Base-by-base conservation (phyloP, 2,888 invertebrate genomes). In the Diarsia mendica region DNA sequence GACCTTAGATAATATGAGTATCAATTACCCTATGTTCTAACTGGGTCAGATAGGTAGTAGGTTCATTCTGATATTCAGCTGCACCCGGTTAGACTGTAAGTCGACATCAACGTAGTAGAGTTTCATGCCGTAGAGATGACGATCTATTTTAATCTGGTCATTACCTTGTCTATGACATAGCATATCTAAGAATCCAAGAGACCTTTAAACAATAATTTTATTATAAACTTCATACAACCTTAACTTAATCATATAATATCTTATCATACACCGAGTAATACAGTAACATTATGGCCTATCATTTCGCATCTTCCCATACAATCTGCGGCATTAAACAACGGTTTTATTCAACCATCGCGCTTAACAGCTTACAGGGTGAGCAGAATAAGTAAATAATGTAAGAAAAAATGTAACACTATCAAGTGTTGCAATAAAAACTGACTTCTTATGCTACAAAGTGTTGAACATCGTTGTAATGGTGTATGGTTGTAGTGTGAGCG, bases 401-500 rank as follows among this genome's bases (percentile, higher is more conserved):
- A 69, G 85, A 89, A 90, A 89, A 87, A 89, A 89, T 83, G 77
- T 87, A 86, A 83, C 88, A 85, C 86, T 85, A 88, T 91, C 89
- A 89, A 90, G 89, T 87, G 83, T 84, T 85, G 87, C 87, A 90
- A 91, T 92, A 92, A 93, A 92, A 91, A 88, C 87, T 87, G 87
- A 88, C 90, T 88, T 90, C 91, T 90, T 90, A 90, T 89, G 89
- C 87, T 87, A 90, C 91, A 89, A 90, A 89, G 89, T 89, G 88
- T 90, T 84, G 88, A 84, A 90, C 89, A 89, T 82, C 87, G 83
- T 86, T 86, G 86, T 89, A 85, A 83, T 77, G 81, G 67, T 69
- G 82, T 33, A 48, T 15, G 81, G 85, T 66, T 33, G 10, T 67
- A 79, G 67, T 86, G 69, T 55, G 0, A 85, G 86, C 85, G 77